These are phyloP conservation scores for Lutjanus argentimaculatus DNA, from an alignment of 2,797 vertebrate species.

Conservation along the genomic window DNA sequence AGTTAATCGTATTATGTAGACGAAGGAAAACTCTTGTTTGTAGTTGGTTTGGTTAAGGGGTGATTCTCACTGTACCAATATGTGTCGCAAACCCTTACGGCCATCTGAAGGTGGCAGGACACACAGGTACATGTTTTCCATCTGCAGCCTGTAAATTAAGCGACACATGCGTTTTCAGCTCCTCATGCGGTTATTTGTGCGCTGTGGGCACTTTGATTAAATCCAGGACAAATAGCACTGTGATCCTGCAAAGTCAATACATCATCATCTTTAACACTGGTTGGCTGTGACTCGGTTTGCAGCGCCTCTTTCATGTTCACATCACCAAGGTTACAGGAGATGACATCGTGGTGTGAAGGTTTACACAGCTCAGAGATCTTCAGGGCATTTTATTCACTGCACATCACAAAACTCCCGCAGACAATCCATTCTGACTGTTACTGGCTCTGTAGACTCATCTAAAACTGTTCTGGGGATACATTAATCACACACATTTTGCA, in stretches of 20 bases:
- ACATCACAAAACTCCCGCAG: slow-evolving; percentile 17
- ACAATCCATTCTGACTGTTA: slow-evolving; percentile 38
- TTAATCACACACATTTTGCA: slow-evolving; percentile 53
- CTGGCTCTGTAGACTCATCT: slow-evolving; percentile 28
- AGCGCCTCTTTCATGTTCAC: slow-evolving; percentile 21
- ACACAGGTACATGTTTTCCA: background rate
- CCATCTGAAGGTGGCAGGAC: slow-evolving; percentile 7
- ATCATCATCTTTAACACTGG: slow-evolving; percentile 1
- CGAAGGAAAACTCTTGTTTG: slow-evolving; percentile 5
- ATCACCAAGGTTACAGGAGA: slow-evolving; percentile 38
- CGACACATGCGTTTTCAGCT: slow-evolving; percentile 4
- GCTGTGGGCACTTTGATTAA: slow-evolving; percentile 18
- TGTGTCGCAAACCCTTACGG: background rate
- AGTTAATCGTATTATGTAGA: slow-evolving; percentile 17
- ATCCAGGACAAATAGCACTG: background rate
- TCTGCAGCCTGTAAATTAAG: slow-evolving; percentile 5
- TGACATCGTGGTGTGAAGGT: slow-evolving; percentile 38
- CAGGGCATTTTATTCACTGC: slow-evolving; percentile 36
- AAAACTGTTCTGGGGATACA: slow-evolving; percentile 37
- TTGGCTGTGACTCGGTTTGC: slow-evolving; percentile 12
- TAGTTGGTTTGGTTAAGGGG: background rate
- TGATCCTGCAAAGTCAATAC: slow-evolving; percentile 16
- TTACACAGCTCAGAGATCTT: slow-evolving; percentile 43
- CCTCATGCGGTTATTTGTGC: background rate
- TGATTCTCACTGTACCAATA: background rate